These are phyloP conservation scores for Betta splendens DNA, from an alignment of 2,797 vertebrate species.

Conservation along the genomic window DNA sequence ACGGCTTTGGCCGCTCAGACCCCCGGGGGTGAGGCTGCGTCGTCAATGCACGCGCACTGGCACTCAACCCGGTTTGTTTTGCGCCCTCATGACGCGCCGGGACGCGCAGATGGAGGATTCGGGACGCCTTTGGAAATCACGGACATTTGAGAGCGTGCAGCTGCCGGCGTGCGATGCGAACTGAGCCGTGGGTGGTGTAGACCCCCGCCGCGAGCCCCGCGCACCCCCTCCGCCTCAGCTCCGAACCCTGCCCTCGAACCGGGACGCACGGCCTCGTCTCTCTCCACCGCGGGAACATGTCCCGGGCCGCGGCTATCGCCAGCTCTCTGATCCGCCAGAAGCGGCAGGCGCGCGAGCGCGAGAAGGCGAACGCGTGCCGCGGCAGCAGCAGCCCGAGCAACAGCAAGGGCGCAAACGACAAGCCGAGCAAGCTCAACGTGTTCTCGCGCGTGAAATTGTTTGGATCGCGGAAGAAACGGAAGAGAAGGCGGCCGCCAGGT, in stretches of 20 bases:
- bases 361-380: constrained; percentile 94
- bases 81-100: constrained; percentile 56
- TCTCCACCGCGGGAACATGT: constrained; percentile 68
- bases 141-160: constrained; percentile 62
- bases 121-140: constrained; percentile 52
- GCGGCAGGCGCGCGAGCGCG: constrained; percentile 94
- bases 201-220: constrained; percentile 42
- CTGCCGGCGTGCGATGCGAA: constrained; percentile 68
- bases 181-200: constrained; percentile 71
- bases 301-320: constrained; percentile 97
- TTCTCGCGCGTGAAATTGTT: constrained; percentile 98
- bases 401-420: constrained; percentile 92
- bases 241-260: constrained; percentile 42
- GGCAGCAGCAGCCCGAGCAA: constrained; percentile 95
- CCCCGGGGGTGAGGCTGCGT: constrained; percentile 44
- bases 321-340: constrained; percentile 99
- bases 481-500: constrained; percentile 93
- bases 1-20: constrained; percentile 35
- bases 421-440: constrained; percentile 93
- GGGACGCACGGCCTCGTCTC: constrained; percentile 71
- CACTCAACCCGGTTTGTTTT: constrained; percentile 44
- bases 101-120: constrained; percentile 69
- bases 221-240: constrained; percentile 32
- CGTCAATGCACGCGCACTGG: constrained; percentile 35
- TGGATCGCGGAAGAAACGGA: constrained; percentile 94